Base-by-base conservation (phyloP, 1,140 invertebrate species). In the Rhyzopertha dominica region DNA sequence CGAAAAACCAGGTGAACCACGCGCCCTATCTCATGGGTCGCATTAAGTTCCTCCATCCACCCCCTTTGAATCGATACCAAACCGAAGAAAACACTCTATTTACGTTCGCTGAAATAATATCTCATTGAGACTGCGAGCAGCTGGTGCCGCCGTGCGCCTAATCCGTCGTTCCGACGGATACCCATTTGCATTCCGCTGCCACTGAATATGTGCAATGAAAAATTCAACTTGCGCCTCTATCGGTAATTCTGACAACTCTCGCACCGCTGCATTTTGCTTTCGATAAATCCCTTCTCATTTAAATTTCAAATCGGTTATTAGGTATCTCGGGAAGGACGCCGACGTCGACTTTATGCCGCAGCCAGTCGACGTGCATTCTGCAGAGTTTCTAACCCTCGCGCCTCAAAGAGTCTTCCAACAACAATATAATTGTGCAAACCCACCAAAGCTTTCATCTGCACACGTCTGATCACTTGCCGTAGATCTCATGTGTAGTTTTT, bases 1-100 rank as follows among this genome's bases (percentile, higher is more conserved):
- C 53, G 80, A 83, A 44, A 81, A 77, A 58, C 77, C 79, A 75
- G 74, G 81, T 84, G 69, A 70, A 58, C 25, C 20, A 10, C 38
- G 36, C 29, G 23, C 13, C 14, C 37, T 41, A 35, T 22, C 25
- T 40, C 32, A 16, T 30, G 24, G 39, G 17, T 38, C 4, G 36
- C 26, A 43, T 31, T 20, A 32, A 14, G 20, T 16, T 4, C 20
- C 20, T 32, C 8, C 17, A 16, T 14, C 35, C 17, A 5, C 18
- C 24, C 9, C 19, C 9, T 25, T 40, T 28, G 22, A 25, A 22
- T 40, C 35, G 16, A 29, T 39, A 29, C 22, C 17, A 36, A 31
- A 26, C 28, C 30, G 40, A 40, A 41, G 38, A 48, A 53, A 49
- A 40, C 40, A 29, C 47, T 36, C 52, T 59, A 53, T 59, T 58